These are phyloP conservation scores for Amphipoea oculea DNA, from an alignment of 2,888 invertebrate genomes.

Conservation along the genomic window DNA sequence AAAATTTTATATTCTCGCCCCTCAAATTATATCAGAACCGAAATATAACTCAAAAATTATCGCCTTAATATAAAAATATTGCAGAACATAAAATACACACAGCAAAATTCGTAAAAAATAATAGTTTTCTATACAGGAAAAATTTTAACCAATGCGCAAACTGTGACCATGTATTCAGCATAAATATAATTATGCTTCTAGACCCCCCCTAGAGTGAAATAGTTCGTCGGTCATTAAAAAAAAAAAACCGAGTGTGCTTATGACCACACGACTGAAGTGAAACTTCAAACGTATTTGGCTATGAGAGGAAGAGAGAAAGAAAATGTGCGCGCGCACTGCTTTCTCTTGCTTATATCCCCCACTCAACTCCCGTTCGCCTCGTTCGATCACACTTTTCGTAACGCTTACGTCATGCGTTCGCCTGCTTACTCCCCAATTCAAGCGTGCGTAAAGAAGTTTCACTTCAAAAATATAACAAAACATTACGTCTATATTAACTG, in stretches of 20 bases:
- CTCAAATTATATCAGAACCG: constrained; percentile 10
- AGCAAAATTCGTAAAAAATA: background rate
- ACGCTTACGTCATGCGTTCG: too few species aligned
- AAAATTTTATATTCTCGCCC: constrained; percentile 30
- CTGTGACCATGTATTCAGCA: background rate
- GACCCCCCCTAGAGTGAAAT: background rate
- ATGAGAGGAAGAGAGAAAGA: too few species aligned
- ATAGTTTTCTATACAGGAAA: background rate
- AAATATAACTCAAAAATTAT: constrained; percentile 39
- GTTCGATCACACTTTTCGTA: too few species aligned
- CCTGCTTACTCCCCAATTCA: too few species aligned
- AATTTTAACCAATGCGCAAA: background rate
- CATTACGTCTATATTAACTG: background rate
- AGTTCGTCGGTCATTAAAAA: too few species aligned
- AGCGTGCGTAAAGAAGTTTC: too few species aligned
- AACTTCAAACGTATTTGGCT: too few species aligned
- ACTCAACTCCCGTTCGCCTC: too few species aligned
- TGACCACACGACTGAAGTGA: too few species aligned
- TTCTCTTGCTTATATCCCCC: too few species aligned
- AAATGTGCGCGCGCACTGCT: too few species aligned
- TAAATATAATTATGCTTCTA: background rate
- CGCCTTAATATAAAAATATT: constrained; percentile 23
- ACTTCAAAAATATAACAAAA: background rate
- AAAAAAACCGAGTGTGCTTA: too few species aligned
- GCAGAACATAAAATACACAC: background rate